phyloP scores from a whole-genome alignment of 2,888 invertebrate genomes.

The Acrobasis suavella region DNA sequence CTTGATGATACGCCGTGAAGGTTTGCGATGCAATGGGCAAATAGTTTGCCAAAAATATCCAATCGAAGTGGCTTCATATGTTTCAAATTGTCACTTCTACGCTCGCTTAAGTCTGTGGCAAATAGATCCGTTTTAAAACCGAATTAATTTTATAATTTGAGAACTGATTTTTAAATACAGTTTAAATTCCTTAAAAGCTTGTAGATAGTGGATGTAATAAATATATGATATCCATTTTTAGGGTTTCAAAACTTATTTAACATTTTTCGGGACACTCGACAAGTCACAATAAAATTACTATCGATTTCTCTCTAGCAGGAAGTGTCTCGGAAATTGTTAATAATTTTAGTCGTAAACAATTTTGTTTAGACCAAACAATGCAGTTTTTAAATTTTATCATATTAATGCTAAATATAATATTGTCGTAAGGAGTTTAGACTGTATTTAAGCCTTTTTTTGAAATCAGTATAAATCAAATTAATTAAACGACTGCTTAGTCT shows the following conservation, averaged over 20 bases:
- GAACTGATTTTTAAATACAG: not conserved
- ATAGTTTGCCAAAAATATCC: not conserved
- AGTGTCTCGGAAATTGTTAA: too few relatives aligned
- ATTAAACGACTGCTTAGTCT: not conserved
- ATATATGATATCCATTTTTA: too few relatives aligned
- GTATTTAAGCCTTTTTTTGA: not conserved
- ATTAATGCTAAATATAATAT: not conserved
- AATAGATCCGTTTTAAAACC: slow-evolving; percentile 5
- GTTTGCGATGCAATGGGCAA: too few relatives aligned
- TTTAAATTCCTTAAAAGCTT: not conserved
- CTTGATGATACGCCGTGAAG: too few relatives aligned
- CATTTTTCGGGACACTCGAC: too few relatives aligned
- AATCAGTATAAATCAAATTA: too few relatives aligned
- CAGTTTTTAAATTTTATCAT: not conserved
- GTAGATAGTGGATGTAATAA: too few relatives aligned
- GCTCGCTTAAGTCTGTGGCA: slow-evolving; percentile 1
- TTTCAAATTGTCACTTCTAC: not conserved
- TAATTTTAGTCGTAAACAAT: too few relatives aligned
- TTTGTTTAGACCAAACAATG: too few relatives aligned
- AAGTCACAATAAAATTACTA: too few relatives aligned
- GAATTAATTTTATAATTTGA: not conserved
- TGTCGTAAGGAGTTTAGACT: not conserved
- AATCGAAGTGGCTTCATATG: not conserved
- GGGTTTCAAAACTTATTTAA: too few relatives aligned
- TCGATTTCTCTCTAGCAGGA: too few relatives aligned